A percentile compares a stretch with the other conserved stretches of the same genome.
phyloP scores from a whole-genome alignment of 2,888 invertebrate species.

The Tachina fera region DNA sequence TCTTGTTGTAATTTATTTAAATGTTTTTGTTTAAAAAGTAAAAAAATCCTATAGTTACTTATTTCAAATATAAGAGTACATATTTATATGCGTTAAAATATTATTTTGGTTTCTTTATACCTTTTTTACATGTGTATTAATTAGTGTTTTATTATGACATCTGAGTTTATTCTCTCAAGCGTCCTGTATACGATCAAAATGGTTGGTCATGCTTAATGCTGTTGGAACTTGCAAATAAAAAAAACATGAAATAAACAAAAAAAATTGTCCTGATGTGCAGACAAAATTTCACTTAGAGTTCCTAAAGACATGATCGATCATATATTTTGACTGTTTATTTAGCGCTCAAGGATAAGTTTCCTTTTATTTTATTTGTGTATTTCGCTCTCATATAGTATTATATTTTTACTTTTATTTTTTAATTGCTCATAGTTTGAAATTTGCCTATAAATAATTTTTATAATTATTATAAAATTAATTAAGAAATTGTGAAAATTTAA shows the following conservation, averaged over 20 bases:
- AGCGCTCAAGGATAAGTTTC: not conserved
- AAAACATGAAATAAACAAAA: too few relatives aligned
- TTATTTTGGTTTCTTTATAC: not conserved
- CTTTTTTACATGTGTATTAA: not conserved
- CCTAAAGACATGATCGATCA: too few relatives aligned
- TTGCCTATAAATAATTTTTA: conserved; percentile 29
- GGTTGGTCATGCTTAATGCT: too few relatives aligned
- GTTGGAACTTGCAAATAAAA: too few relatives aligned
- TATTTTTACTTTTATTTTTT: conserved; percentile 1
- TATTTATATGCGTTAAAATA: not conserved
- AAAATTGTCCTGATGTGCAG: too few relatives aligned
- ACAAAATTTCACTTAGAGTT: too few relatives aligned
- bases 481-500: conserved; percentile 69
- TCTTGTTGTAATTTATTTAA: conserved; percentile 62
- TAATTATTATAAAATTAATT: conserved; percentile 43
- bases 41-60: not conserved
- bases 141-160: not conserved
- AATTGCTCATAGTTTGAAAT: conserved; percentile 13
- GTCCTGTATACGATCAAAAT: too few relatives aligned
- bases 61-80: conserved; percentile 28
- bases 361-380: conserved; percentile 2
- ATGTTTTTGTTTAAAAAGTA: conserved; percentile 60
- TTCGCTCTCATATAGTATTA: conserved; percentile 47
- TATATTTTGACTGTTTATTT: too few relatives aligned
- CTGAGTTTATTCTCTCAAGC: not conserved